Conservation (phyloP, 2,888 invertebrate genomes). For the Catocala fraxini region DNA sequence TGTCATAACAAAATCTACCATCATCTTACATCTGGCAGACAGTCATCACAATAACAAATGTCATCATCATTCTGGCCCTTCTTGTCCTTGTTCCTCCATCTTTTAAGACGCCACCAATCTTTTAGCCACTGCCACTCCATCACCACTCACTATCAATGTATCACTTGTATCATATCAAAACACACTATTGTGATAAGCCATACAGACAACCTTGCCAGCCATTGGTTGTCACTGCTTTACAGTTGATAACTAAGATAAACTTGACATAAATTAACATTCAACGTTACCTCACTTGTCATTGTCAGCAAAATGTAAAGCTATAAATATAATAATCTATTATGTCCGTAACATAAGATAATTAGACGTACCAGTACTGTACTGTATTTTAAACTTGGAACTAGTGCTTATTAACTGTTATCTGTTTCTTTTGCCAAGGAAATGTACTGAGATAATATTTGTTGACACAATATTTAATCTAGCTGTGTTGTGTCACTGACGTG, state of each 20-base stretch:
- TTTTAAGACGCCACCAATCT: constrained; percentile 93
- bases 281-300: constrained; percentile 84
- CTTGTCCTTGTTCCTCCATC: constrained; percentile 88
- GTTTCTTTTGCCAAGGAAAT: constrained; percentile 31
- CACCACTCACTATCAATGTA: constrained; percentile 62
- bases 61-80: constrained; percentile 88
- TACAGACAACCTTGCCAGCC: constrained; percentile 65
- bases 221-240: constrained; percentile 70
- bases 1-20: constrained; percentile 42
- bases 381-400: constrained; percentile 25
- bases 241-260: constrained; percentile 81
- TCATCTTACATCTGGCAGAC: constrained; percentile 87
- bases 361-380: constrained; percentile 30
- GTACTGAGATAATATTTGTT: constrained; percentile 34
- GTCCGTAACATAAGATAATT: constrained; percentile 42
- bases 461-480: constrained; percentile 36
- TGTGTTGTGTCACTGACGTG: constrained; percentile 13
- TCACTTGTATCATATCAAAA: constrained; percentile 63
- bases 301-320: constrained; percentile 66
- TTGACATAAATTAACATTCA: constrained; percentile 79
- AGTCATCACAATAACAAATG: constrained; percentile 93
- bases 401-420: constrained; percentile 35
- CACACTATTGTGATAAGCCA: constrained; percentile 63
- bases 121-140: constrained; percentile 95
- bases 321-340: constrained; percentile 65